Base-by-base conservation (phyloP, 1,140 invertebrate genomes). In the Drosophila kanapiae region DNA sequence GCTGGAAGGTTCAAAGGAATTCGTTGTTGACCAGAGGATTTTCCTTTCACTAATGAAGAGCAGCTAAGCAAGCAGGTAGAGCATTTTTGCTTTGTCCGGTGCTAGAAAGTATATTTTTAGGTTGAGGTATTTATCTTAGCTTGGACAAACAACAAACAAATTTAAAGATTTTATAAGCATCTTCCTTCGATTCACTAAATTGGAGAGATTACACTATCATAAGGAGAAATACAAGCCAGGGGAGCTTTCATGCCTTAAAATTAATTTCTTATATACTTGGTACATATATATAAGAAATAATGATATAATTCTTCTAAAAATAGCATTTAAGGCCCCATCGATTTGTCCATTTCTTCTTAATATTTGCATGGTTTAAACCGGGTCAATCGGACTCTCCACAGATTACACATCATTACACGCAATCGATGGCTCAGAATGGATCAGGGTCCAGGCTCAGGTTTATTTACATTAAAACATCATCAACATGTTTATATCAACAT, bases 401-500 rank as follows among this genome's bases (percentile, higher is more conserved):
- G 83, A 86, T 86, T 86, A 86, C 83, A 86, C 76, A 82, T 86
- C 84, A 87, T 86, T 86, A 87, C 71, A 87, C 54, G 78, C 14
- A 47, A 43, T 69, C 53, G 48, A 61, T 38, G 38, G 58, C 54
- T 53, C 40, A 60, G 48, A 72, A 54, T 47, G 51, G 33, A 69
- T 71, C 67, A 18, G 54, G 48, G 37, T 13, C 58, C 65, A 10
- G 45, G 45, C 54, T 68, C 59, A 77, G 65, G 78, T 80, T 84
- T 90, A 90, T 90, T 90, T 90, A 90, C 85, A 90, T 90, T 90
- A 90, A 90, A 90, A 90, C 78, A 90, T 90, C 85, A 90, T 90
- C 85, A 90, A 90, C 85, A 84, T 90, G 85, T 90, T 90, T 90
- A 90, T 91, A 90, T 90, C 85, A 85, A 85, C 85, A 90, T 90